Conservation (phyloP, 1,140 invertebrate species). For the Ips typographus region DNA sequence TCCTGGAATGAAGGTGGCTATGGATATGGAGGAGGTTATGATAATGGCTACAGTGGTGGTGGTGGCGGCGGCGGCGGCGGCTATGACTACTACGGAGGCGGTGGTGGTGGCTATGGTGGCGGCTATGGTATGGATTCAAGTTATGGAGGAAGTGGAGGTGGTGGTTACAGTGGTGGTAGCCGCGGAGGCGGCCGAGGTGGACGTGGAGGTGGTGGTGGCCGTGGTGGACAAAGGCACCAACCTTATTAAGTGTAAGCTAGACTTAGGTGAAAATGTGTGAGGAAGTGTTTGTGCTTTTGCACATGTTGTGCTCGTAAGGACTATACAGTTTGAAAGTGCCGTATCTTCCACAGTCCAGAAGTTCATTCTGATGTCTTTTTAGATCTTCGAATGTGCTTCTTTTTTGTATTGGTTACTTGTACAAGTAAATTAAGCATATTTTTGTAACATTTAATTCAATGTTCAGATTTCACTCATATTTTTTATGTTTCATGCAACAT, state of each 20-base stretch:
- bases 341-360: conserved; percentile 28
- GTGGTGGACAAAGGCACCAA: conserved; percentile 35
- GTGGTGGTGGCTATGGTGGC: conserved; percentile 12
- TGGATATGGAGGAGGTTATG: conserved; percentile 16
- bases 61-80: conserved; percentile 15
- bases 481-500: conserved; percentile 9
- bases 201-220: conserved; percentile 19
- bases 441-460: conserved; percentile 30
- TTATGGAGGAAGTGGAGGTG: conserved; percentile 15
- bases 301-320: conserved; percentile 27
- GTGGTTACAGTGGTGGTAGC: conserved; percentile 7
- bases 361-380: conserved; percentile 17
- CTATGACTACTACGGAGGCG: conserved; percentile 9
- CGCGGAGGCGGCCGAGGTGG: conserved; percentile 14
- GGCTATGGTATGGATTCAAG: conserved; percentile 10
- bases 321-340: conserved; percentile 14
- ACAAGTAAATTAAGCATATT: conserved; percentile 30
- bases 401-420: conserved; percentile 31
- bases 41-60: conserved; percentile 21
- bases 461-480: conserved; percentile 14
- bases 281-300: conserved; percentile 10
- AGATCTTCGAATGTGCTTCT: conserved; percentile 19
- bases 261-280: conserved; percentile 33
- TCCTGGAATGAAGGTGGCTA: conserved; percentile 8
- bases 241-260: conserved; percentile 32